Base-by-base conservation (phyloP, 2,888 invertebrate genomes). In the Danaus chrysippus region DNA sequence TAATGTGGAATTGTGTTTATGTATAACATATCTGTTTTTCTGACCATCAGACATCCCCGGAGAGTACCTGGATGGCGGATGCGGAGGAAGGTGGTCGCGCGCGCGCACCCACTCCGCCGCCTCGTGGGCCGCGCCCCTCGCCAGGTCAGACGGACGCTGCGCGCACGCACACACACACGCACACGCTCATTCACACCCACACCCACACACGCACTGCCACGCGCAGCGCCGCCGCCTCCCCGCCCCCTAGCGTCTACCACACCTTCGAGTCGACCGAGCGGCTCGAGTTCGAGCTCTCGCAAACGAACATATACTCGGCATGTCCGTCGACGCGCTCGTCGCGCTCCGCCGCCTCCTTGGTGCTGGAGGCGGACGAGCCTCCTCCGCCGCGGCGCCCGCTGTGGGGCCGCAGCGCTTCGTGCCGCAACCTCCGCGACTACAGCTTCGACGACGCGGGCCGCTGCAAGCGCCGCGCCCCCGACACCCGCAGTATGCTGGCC, bases 341-440 rank as follows among this genome's bases (percentile, higher is more conserved):
- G 68, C 86, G 84, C 74, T 87, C 89, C 42, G 78, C 83, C 73
- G 86, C 80, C 64, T 84, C 81, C 68, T 78, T 78, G 69, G 77
- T 74, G 62, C 83, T 78, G 65, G 86, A 77, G 71, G 81, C 77
- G 67, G 68, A 56, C 58, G 70, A 70, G 57, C 17, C 53, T 62
- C 68, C 67, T 61, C 67, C 61, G 46, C 61, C 73, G 78, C 83
- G 76, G 82, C 79, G 78, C 85, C 87, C 69, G 91, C 91, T 92
- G 64, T 95, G 95, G 95, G 94, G 95, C 68, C 94, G 96, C 78
- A 95, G 95, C 80, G 94, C 95, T 74, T 95, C 95, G 77, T 96
- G 96, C 85, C 94, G 95, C 85, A 96, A 96, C 79, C 92, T 96
- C 66, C 94, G 95, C 79, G 95, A 95, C 81, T 94, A 93, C 81